phyloP scores from a whole-genome alignment of 2,113 vertebrate species.

The Ascaphus truei region DNA sequence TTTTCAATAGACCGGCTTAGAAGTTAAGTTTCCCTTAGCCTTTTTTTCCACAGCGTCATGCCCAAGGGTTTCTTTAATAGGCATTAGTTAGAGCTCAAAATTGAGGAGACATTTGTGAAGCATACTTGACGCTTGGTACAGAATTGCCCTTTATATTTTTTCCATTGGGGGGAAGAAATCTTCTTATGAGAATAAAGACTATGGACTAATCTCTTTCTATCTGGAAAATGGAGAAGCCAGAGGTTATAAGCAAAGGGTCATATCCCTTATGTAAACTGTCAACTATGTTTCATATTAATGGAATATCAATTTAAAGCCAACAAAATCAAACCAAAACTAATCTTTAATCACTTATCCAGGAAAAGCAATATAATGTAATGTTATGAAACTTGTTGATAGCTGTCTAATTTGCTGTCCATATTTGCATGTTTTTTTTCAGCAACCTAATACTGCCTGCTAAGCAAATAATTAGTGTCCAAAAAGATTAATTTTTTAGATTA shows the following conservation, averaged over 20 bases:
- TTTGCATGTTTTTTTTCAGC: no score
- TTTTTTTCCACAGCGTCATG: slow-evolving; percentile 46
- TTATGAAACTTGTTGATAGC: no score
- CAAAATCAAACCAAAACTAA: no score
- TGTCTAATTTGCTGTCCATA: no score
- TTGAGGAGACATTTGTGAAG: slow-evolving; percentile 74
- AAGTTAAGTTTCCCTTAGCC: slow-evolving; percentile 55
- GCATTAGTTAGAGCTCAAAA: slow-evolving; percentile 68
- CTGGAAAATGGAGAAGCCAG: slow-evolving; percentile 76
- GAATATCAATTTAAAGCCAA: slow-evolving; percentile 65
- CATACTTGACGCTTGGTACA: slow-evolving; percentile 67
- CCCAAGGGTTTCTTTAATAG: slow-evolving; percentile 63
- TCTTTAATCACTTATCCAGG: no score
- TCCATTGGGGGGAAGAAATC: slow-evolving; percentile 64
- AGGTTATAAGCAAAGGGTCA: slow-evolving; percentile 74
- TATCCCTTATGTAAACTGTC: slow-evolving; percentile 83
- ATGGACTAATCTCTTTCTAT: slow-evolving; percentile 72
- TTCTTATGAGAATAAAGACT: slow-evolving; percentile 71
- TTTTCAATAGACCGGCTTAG: slow-evolving; percentile 65
- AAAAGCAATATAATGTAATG: no score
- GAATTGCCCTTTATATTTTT: slow-evolving; percentile 71
- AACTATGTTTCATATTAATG: slow-evolving; percentile 79
- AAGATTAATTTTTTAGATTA: slow-evolving; percentile 1
- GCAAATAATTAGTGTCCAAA: neutral
- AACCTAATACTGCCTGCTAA: no score